Evolutionary conservation across 2,113 vertebrate species (phyloP), one percentile per base, ranked within the genome.

Genomic region (Paratilapia polleni): DNA sequence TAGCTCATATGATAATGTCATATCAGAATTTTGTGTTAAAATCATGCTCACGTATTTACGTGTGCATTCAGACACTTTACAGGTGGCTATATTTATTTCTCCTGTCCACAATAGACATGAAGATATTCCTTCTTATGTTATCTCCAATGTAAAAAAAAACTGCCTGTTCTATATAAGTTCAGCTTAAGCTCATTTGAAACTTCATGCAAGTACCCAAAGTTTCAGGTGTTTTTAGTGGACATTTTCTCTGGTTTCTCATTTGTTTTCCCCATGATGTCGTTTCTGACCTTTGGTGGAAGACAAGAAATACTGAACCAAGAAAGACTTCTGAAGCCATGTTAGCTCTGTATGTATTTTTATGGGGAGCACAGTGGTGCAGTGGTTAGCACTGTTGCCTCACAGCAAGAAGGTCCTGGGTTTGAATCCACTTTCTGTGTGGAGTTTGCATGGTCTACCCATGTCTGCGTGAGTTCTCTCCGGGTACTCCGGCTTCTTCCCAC

Each of bases 281-380:
- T 22, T 5, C 64, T 5, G 8, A 13, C 41, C 41, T 43, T 43
- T 43, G 41, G 11, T 43, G 41, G 41, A 17, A 8, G 38, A 47
- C 38, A 68, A 68, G 47, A 68, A 8, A 0, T 17, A 68, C 38
- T 9, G 14, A 26, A 38, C 63, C 0, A 19, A 0, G 22, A 8
- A 26, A 68, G 38, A 11, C 26, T 47, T 47, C 47, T 68, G 38
- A 41, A 41, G 38, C 38, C 38, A 11, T 9, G 10, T 41, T 9
- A 41, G 8, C 9, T 41, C 38, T 10, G 38, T 2, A 11, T 41
- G 8, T 41, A 41, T 41, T 41, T 9, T 41, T 41, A 41, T 2
- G 9, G 8, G 34, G 4, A 36, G 34, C 6, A 7, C 6, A 5
- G 34, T 36, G 8, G 38, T 0, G 17, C 38, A 66, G 38, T 26